Base-by-base conservation (phyloP, 2,888 invertebrate genomes). In the Melolontha melolontha region DNA sequence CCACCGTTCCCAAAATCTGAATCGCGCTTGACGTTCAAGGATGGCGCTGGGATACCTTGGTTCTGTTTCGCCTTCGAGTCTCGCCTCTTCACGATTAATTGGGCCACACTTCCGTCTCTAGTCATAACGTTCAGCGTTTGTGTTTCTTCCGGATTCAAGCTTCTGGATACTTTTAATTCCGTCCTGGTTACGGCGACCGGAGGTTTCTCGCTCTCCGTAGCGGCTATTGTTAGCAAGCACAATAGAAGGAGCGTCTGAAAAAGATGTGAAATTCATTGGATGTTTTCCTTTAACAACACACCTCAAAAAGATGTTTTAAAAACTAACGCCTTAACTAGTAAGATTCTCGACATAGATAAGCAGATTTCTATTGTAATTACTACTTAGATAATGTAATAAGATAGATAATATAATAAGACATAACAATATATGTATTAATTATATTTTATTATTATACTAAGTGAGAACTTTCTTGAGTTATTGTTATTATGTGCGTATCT, bases 111-210 rank as follows among this genome's bases (percentile, higher is more conserved):
- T 1, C 94, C 94, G 17, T 90, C 88, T 77, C 89, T 90, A 0
- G 93, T 92, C 76, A 90, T 87, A 0, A 94, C 92, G 77, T 90
- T 91, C 47, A 94, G 83, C 40, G 93, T 92, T 78, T 92, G 91
- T 52, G 91, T 92, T 71, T 91, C 89, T 22, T 90, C 90, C 0
- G 93, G 93, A 80, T 92, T 89, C 12, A 94, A 85, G 79, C 92
- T 92, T 70, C 93, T 86, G 1, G 92, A 90, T 16, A 93, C 92
- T 79, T 92, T 91, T 49, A 93, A 84, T 79, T 92, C 91, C 0
- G 93, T 92, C 68, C 92, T 86, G 17, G 92, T 88, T 49, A 91
- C 86, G 65, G 90, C 85, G 5, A 75, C 75, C 55, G 69, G 84
- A 82, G 74, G 84, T 82, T 74, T 82, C 76, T 69, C 69, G 47